A percentile compares a stretch with the other conserved stretches of the same genome.
phyloP scores from a whole-genome alignment of 2,113 vertebrate genomes.

The Rhea pennata region DNA sequence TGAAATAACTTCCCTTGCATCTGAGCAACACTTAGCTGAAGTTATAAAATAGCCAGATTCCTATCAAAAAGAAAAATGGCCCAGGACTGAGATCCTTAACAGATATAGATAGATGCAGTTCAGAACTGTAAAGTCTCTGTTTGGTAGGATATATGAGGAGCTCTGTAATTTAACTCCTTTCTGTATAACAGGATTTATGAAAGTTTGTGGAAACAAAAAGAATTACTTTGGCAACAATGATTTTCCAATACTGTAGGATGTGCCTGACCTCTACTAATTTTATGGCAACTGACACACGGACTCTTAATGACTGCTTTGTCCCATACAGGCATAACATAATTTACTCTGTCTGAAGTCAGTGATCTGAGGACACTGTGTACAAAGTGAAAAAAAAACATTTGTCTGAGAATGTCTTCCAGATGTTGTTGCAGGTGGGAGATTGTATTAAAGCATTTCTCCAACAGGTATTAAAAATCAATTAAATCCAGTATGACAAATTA shows the following conservation, averaged over 20 bases:
- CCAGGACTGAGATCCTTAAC: not conserved
- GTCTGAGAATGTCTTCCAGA: constrained; percentile 2
- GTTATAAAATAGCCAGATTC: not conserved
- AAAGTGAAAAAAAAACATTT: not conserved
- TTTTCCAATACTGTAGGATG: constrained; percentile 21
- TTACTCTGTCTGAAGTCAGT: constrained; percentile 14
- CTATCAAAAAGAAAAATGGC: not conserved
- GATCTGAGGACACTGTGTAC: not conserved
- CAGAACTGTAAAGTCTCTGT: not conserved
- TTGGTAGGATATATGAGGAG: not conserved
- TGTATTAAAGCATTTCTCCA: not conserved
- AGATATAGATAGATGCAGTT: not conserved
- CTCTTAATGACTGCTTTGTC: not conserved
- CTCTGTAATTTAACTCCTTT: constrained; percentile 8
- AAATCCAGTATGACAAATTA: constrained; percentile 1
- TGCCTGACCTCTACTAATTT: constrained; percentile 21
- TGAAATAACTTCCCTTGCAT: not conserved
- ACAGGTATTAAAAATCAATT: not conserved
- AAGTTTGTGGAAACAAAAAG: constrained; percentile 36
- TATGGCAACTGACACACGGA: constrained; percentile 9
- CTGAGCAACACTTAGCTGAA: not conserved
- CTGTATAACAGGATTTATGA: constrained; percentile 21
- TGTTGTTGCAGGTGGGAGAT: not conserved
- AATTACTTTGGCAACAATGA: constrained; percentile 30
- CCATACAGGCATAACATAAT: not conserved